Conservation (phyloP, 2,797 vertebrate species). For the Phataginus tricuspis region DNA sequence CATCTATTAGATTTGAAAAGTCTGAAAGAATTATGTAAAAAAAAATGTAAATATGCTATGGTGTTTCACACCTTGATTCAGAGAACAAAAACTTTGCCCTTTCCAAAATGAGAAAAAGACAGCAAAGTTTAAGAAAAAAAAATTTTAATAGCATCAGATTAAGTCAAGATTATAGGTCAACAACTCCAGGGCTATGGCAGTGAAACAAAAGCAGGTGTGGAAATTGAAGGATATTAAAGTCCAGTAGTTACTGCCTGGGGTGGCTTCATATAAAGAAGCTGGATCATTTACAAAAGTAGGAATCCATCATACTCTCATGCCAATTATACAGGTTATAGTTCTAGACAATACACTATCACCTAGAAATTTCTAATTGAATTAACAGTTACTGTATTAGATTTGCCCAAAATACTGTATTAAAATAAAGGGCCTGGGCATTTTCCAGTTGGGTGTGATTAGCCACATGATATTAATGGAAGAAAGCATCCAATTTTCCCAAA, state of each 20-base stretch:
- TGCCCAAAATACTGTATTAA: neutral
- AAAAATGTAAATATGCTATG: neutral
- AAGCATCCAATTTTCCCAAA: neutral
- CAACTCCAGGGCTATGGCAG: neutral
- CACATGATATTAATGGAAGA: neutral
- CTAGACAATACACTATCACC: neutral
- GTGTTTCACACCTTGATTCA: neutral
- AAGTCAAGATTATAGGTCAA: neutral
- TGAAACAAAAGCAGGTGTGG: neutral
- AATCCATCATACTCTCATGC: neutral
- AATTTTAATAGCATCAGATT: neutral
- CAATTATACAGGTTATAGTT: neutral
- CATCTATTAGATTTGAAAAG: neutral
- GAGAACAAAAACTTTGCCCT: neutral
- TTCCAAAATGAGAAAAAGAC: neutral
- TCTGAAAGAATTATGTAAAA: neutral
- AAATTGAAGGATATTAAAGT: slow-evolving; percentile 27
- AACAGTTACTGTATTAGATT: neutral
- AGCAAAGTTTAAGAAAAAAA: neutral
- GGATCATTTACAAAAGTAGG: neutral
- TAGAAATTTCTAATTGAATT: neutral
- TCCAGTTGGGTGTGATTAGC: neutral
- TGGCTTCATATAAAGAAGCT: neutral
- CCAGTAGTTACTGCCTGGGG: neutral
- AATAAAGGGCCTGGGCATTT: neutral